Conservation (phyloP, 2,113 vertebrate genomes). For the Ochotona princeps region DNA sequence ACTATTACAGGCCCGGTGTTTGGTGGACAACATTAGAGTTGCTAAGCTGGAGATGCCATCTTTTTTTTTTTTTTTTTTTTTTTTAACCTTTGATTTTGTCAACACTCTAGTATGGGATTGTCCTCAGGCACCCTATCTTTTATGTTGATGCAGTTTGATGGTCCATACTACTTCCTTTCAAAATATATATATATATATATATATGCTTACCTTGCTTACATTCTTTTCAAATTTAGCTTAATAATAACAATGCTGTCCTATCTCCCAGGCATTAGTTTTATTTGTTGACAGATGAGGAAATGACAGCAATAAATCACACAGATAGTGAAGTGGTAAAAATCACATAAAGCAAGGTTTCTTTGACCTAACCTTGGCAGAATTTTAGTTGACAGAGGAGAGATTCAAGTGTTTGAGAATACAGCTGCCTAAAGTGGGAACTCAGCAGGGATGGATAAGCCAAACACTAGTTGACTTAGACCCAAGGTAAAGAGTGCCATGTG, state of each 20-base stretch:
- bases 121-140: neutral
- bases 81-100: neutral
- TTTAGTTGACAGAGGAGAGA: neutral
- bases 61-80: neutral
- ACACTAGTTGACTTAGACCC: neutral
- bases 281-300: conserved; percentile 29
- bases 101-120: neutral
- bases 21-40: neutral
- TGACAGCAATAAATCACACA: neutral
- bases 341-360: neutral
- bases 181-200: neutral
- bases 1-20: conserved; percentile 8
- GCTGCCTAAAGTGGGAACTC: conserved; percentile 36
- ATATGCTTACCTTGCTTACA: neutral
- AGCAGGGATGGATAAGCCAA: conserved; percentile 44
- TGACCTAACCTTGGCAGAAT: conserved; percentile 18
- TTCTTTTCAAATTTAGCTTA: conserved; percentile 37
- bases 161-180: neutral
- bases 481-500: neutral
- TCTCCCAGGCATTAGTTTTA: neutral
- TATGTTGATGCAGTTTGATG: neutral
- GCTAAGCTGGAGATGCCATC: neutral
- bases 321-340: neutral
- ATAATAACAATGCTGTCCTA: neutral
- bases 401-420: conserved; percentile 32